Percentiles rank a stretch among this genome's conserved stretches.
Conservation (phyloP, 1,140 invertebrate genomes). For the Scylla paramamosain region DNA sequence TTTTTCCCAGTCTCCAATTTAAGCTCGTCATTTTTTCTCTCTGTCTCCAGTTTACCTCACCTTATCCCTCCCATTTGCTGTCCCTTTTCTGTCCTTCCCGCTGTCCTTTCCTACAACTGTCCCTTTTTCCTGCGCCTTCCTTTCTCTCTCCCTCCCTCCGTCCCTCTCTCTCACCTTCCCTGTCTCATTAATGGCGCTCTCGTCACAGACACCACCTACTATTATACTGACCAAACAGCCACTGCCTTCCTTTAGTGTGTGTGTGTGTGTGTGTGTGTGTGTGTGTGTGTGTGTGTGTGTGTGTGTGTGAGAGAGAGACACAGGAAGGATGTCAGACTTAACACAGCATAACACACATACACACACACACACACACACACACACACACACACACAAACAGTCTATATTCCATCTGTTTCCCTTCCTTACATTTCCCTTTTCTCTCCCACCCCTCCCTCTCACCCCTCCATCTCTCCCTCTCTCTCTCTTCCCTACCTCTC, state of each 20-base stretch:
- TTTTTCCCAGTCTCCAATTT: no score
- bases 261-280: background rate
- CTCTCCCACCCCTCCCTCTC: background rate
- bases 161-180: background rate
- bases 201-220: background rate
- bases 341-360: background rate
- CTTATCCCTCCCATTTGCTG: no score
- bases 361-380: slow-evolving; percentile 16
- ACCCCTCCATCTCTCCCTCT: background rate
- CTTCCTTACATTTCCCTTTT: background rate
- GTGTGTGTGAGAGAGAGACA: background rate
- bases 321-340: no score
- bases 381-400: no score
- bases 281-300: no score
- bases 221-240: background rate
- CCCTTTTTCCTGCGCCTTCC: background rate
- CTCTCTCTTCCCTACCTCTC: background rate
- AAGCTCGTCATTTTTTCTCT: no score
- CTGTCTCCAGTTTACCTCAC: no score
- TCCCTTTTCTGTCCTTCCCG: no score
- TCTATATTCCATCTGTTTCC: background rate
- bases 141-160: background rate
- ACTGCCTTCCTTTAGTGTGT: background rate
- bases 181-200: background rate
- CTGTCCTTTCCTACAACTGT: background rate